Percentiles rank a stretch among this genome's conserved stretches.
Conservation (phyloP, 1,140 invertebrate genomes). For the Eurosta solidaginis region DNA sequence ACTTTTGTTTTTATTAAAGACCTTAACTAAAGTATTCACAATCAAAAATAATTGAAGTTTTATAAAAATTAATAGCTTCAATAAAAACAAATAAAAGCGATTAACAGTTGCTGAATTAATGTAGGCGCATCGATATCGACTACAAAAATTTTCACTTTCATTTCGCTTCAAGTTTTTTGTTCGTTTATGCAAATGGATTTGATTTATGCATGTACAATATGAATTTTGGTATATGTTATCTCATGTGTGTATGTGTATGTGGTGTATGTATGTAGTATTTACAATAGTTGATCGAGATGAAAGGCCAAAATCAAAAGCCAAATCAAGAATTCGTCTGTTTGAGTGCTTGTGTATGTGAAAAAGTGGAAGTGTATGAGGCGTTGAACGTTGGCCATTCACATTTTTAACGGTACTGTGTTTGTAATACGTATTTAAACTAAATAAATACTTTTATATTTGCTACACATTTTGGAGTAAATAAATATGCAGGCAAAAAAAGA, state of each 20-base stretch:
- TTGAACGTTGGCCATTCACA: slow-evolving; percentile 1
- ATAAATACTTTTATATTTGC: neutral
- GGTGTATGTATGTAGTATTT: neutral
- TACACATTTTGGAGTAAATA: too few species aligned
- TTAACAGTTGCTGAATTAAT: neutral
- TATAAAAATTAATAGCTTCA: neutral
- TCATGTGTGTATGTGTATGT: neutral
- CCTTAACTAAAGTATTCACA: neutral
- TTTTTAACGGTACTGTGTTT: neutral
- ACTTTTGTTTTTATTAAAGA: too few species aligned
- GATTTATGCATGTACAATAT: neutral
- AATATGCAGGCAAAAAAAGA: too few species aligned
- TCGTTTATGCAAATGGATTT: slow-evolving; percentile 26
- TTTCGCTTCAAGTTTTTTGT: slow-evolving; percentile 17
- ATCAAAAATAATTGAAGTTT: neutral
- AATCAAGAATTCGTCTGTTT: neutral
- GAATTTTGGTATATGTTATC: neutral
- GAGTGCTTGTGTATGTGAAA: neutral
- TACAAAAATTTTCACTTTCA: slow-evolving; percentile 15
- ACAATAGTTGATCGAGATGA: slow-evolving; percentile 1
- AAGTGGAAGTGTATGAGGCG: neutral
- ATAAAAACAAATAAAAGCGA: neutral
- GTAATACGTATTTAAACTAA: neutral
- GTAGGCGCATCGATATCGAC: neutral
- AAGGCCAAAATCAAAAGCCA: slow-evolving; percentile 16